Percentiles rank a stretch among this genome's conserved stretches.
Evolutionary conservation across 2,797 vertebrate species (phyloP).

Genomic region (Argyrosomus regius): DNA sequence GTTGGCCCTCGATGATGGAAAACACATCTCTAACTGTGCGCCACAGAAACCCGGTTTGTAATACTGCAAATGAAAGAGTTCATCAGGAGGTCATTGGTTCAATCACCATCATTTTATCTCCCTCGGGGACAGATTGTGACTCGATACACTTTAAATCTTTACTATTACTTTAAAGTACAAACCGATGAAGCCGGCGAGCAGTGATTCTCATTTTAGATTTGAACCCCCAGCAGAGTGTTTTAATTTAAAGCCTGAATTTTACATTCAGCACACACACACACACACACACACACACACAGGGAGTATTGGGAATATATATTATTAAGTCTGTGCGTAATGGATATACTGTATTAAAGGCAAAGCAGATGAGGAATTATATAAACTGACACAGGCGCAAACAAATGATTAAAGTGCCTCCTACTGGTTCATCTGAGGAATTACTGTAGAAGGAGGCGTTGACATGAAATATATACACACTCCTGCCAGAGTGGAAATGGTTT

Average conservation of each 20-base stretch:
- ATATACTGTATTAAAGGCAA: slow-evolving; percentile 13
- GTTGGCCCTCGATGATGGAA: no score
- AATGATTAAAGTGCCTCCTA: slow-evolving; percentile 52
- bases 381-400: not conserved
- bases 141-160: no score
- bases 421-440: slow-evolving; percentile 21
- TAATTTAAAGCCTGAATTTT: slow-evolving; percentile 27
- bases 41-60: no score
- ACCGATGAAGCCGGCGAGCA: slow-evolving; percentile 2
- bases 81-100: no score
- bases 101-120: no score
- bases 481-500: not conserved
- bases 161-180: slow-evolving; percentile 4
- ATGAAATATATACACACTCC: not conserved
- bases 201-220: slow-evolving; percentile 21
- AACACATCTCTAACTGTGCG: no score
- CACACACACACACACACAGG: not conserved
- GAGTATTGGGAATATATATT: not conserved
- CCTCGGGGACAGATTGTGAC: no score
- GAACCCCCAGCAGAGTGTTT: slow-evolving; percentile 8
- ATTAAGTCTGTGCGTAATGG: slow-evolving; percentile 14
- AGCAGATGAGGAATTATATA: not conserved
- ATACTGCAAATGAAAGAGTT: no score
- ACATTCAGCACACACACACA: not conserved
- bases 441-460: not conserved